Conservation (phyloP, 2,797 vertebrate genomes). For the Periparus ater region DNA sequence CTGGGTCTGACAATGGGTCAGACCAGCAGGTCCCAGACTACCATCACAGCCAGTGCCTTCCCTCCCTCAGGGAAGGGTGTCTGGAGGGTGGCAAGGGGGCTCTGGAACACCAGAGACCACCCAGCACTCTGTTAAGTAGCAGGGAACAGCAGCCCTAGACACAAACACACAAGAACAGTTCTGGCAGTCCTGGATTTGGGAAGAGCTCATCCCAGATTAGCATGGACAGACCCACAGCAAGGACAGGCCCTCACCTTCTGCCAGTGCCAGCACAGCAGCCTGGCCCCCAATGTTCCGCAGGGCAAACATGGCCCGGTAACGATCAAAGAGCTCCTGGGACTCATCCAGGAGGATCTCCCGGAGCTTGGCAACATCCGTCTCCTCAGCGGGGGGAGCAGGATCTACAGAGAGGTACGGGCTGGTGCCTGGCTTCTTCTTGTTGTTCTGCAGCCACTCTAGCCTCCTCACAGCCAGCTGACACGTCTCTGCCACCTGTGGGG, state of each 20-base stretch:
- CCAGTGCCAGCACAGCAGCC: conserved; percentile 86
- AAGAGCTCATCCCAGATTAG: background rate
- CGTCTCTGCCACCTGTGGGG: conserved; percentile 89
- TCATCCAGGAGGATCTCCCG: conserved; percentile 83
- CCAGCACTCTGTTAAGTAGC: accelerated
- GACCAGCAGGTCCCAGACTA: background rate
- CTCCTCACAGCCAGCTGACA: conserved; percentile 89
- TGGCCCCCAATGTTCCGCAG: conserved; percentile 84
- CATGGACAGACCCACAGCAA: background rate
- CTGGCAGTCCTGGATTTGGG: background rate
- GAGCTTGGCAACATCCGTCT: conserved; percentile 75
- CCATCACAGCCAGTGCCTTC: background rate
- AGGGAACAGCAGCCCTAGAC: background rate
- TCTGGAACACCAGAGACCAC: background rate
- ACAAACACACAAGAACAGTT: background rate
- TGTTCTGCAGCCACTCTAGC: conserved; percentile 87
- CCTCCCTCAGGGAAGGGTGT: accelerated
- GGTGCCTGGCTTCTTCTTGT: conserved; percentile 12
- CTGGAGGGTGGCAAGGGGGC: background rate
- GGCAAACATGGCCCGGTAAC: conserved; percentile 96
- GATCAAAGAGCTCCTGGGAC: conserved; percentile 83
- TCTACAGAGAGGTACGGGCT: conserved; percentile 89
- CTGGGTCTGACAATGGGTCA: background rate
- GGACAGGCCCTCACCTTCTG: conserved; percentile 80
- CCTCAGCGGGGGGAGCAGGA: conserved; percentile 86